These are phyloP conservation scores for Phoenicopterus ruber DNA, from an alignment of 2,113 vertebrate species.

Conservation along the genomic window DNA sequence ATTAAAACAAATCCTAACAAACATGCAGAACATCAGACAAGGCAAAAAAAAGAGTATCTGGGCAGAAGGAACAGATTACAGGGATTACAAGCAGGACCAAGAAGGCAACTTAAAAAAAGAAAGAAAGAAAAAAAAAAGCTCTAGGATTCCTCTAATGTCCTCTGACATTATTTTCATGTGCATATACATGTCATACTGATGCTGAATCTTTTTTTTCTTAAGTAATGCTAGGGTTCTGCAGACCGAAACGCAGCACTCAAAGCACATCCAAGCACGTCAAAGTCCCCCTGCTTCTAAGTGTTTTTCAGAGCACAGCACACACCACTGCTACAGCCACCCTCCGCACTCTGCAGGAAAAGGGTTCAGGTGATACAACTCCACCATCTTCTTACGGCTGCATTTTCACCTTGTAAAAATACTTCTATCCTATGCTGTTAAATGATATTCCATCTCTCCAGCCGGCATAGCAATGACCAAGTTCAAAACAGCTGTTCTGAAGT, in stretches of 20 bases:
- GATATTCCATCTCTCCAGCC: neutral
- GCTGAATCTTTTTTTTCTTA: neutral
- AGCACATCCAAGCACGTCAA: fast-evolving
- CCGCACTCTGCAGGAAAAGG: neutral
- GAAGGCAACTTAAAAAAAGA: neutral
- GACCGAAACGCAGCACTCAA: neutral
- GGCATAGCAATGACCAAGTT: neutral
- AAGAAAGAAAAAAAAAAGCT: fast-evolving
- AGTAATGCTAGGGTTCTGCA: neutral
- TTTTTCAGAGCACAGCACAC: neutral
- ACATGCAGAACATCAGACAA: neutral
- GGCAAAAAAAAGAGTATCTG: neutral
- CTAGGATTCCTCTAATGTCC: neutral
- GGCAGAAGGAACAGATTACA: neutral
- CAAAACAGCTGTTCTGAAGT: neutral
- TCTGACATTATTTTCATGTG: neutral
- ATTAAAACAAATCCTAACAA: neutral
- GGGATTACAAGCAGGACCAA: neutral
- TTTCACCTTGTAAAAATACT: neutral
- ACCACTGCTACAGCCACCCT: neutral
- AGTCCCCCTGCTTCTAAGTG: neutral
- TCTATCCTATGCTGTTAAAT: neutral
- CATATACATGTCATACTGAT: neutral
- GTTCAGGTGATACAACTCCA: neutral
- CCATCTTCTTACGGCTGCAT: neutral